Evolutionary conservation across 2,888 invertebrate species (phyloP).

Genomic region (Xylota sylvarum): DNA sequence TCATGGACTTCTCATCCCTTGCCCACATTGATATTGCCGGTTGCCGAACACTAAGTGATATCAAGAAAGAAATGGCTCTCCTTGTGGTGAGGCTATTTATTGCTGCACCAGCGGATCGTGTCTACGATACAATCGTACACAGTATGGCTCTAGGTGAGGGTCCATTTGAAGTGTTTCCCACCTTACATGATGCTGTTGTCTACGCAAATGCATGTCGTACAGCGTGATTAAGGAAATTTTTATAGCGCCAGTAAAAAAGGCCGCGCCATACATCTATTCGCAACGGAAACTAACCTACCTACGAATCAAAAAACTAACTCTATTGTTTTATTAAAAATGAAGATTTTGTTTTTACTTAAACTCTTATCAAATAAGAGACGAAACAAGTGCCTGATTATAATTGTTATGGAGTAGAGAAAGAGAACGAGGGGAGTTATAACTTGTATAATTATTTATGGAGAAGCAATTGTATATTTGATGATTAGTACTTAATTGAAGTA

Average conservation of each 20-base stretch:
- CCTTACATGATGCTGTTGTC: conserved; percentile 88
- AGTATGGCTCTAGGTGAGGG: conserved; percentile 83
- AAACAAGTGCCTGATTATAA: conserved; percentile 68
- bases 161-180: conserved; percentile 86
- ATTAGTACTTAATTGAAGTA: conserved; percentile 64
- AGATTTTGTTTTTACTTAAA: conserved; percentile 1
- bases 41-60: conserved; percentile 86
- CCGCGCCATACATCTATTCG: conserved; percentile 14
- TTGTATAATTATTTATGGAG: conserved; percentile 16
- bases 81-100: conserved; percentile 86
- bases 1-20: conserved; percentile 88
- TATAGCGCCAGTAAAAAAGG: neutral
- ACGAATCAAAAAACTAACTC: conserved; percentile 35
- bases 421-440: neutral
- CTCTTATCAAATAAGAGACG: conserved; percentile 52
- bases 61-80: conserved; percentile 86
- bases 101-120: conserved; percentile 86
- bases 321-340: conserved; percentile 4
- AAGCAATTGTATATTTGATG: conserved; percentile 39
- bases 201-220: conserved; percentile 83
- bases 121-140: conserved; percentile 83
- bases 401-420: conserved; percentile 29
- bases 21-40: conserved; percentile 89
- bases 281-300: conserved; percentile 19
- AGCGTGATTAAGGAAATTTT: conserved; percentile 78